These are phyloP conservation scores for Drosophila imparisetae DNA, from an alignment of 2,888 invertebrate species.

Conservation along the genomic window DNA sequence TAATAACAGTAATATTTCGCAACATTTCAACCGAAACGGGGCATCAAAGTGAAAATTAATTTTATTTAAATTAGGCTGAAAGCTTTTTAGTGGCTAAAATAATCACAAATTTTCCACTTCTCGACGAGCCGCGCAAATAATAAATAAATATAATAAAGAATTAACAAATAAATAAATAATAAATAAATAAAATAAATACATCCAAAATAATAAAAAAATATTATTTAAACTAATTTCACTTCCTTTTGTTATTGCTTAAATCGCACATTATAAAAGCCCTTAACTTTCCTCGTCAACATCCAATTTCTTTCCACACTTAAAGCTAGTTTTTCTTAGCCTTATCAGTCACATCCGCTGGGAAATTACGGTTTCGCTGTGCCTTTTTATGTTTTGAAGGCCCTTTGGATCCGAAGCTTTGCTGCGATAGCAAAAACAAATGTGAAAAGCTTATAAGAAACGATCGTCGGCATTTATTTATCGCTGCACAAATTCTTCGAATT, in stretches of 20 bases:
- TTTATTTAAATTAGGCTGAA: neutral
- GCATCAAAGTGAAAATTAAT: neutral
- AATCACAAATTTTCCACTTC: neutral
- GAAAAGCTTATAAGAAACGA: slow-evolving; percentile 30
- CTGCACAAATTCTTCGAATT: slow-evolving; percentile 32
- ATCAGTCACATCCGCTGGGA: slow-evolving; percentile 49
- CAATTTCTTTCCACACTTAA: neutral
- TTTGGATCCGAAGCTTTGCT: slow-evolving; percentile 12
- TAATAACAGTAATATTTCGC: neutral
- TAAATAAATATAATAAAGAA: neutral
- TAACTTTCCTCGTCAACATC: neutral
- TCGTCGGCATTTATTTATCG: slow-evolving; percentile 38
- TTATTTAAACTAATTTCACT: neutral
- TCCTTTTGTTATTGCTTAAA: neutral
- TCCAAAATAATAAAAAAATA: neutral
- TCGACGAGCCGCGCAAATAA: neutral
- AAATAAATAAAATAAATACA: neutral
- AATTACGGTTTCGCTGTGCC: neutral
- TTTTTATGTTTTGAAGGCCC: slow-evolving; percentile 29
- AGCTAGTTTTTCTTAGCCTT: slow-evolving; percentile 17
- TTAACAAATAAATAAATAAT: too few species aligned
- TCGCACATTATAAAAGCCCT: neutral
- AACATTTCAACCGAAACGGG: neutral
- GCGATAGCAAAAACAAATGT: slow-evolving; percentile 39
- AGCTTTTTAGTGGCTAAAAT: neutral